Evolutionary conservation across 2,797 vertebrate species (phyloP).

Genomic region (Diceros bicornis): DNA sequence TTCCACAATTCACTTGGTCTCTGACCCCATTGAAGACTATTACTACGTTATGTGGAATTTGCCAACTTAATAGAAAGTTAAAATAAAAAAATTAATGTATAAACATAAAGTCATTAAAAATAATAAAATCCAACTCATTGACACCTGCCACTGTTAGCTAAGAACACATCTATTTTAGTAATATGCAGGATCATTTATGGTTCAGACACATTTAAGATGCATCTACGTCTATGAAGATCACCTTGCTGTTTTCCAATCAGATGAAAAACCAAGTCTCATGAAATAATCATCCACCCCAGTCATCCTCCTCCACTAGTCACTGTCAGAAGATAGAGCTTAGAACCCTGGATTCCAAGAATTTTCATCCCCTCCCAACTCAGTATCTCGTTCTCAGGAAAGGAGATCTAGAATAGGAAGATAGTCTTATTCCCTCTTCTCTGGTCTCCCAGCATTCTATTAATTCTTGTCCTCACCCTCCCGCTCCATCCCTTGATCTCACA

Average conservation of each 20-base stretch:
- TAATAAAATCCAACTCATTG: neutral
- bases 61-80: neutral
- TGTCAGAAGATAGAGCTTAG: neutral
- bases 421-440: neutral
- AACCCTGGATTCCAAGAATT: neutral
- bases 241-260: neutral
- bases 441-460: neutral
- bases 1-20: neutral
- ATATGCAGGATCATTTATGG: neutral
- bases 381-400: neutral
- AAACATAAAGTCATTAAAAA: neutral
- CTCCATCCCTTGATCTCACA: neutral
- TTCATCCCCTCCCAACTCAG: neutral
- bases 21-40: neutral
- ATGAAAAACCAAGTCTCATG: neutral
- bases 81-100: conserved; percentile 1
- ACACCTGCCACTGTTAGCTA: neutral
- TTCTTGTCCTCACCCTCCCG: neutral
- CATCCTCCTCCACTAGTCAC: neutral
- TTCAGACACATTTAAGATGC: neutral
- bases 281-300: neutral
- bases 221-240: neutral
- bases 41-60: neutral
- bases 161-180: neutral
- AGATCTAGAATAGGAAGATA: neutral